phyloP scores from a whole-genome alignment of 2,888 invertebrate species.

The Synanthedon myopaeformis region DNA sequence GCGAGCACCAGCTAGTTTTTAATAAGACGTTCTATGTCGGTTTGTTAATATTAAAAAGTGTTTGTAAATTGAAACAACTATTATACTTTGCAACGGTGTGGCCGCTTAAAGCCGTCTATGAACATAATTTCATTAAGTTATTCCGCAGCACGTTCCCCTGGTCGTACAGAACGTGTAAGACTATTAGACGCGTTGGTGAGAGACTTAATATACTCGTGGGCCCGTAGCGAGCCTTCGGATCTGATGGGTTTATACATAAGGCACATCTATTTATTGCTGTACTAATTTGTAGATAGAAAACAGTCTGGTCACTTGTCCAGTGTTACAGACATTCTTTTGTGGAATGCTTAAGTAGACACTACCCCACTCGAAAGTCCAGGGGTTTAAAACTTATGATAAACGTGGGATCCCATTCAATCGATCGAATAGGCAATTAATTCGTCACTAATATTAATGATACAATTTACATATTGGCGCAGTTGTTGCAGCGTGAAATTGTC shows the following conservation, averaged over 20 bases:
- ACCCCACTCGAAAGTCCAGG: too few species aligned
- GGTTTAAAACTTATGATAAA: too few species aligned
- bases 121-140: not conserved
- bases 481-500: constrained; percentile 9
- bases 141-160: not conserved
- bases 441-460: not conserved
- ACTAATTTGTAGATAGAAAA: not conserved
- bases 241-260: constrained; percentile 30
- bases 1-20: too few species aligned
- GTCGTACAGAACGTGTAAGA: constrained; percentile 1
- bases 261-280: constrained; percentile 10
- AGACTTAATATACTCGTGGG: not conserved
- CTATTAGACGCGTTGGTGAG: not conserved
- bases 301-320: too few species aligned
- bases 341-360: too few species aligned
- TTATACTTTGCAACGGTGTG: too few species aligned
- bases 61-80: too few species aligned
- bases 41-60: too few species aligned
- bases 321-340: too few species aligned
- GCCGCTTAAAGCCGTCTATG: not conserved
- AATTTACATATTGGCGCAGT: constrained; percentile 2
- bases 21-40: too few species aligned
- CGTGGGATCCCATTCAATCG: too few species aligned
- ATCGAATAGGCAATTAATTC: not conserved
- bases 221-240: constrained; percentile 15